These are phyloP conservation scores for Anastrepha obliqua DNA, from an alignment of 1,140 invertebrate species.

Conservation along the genomic window DNA sequence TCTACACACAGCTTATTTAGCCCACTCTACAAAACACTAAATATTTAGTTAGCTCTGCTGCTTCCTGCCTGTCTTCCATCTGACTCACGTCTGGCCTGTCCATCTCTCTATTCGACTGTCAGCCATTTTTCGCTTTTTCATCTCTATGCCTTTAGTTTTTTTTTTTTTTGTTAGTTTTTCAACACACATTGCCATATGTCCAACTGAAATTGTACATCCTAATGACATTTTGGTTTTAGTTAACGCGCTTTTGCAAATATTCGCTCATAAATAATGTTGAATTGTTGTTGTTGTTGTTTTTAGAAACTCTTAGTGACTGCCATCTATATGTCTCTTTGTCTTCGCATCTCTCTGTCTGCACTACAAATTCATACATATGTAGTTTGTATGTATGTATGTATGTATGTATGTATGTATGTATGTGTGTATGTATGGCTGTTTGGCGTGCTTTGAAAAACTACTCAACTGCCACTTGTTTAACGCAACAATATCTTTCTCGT, in stretches of 20 bases:
- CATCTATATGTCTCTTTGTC: neutral
- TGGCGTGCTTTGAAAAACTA: constrained; percentile 26
- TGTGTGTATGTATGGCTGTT: neutral
- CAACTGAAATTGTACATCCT: constrained; percentile 13
- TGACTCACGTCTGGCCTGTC: neutral
- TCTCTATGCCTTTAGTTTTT: neutral
- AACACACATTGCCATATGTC: constrained; percentile 33
- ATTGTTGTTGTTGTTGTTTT: neutral
- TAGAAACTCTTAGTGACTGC: neutral
- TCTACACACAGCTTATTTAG: constrained; percentile 9
- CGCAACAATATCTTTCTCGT: constrained; percentile 30
- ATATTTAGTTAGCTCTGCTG: constrained; percentile 29
- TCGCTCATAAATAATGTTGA: constrained; percentile 15
- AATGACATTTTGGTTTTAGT: constrained; percentile 49
- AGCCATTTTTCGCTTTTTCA: constrained; percentile 4
- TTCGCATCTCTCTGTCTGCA: neutral
- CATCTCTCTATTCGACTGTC: neutral
- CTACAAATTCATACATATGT: no score
- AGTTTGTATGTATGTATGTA: no score
- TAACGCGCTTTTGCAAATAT: constrained; percentile 46
- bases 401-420: neutral
- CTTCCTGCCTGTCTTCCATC: constrained; percentile 1
- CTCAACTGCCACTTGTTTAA: constrained; percentile 39
- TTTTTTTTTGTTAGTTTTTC: no score
- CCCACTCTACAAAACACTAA: constrained; percentile 48